Conservation (phyloP, 2,113 vertebrate genomes). For the Oncorhynchus kisutch region DNA sequence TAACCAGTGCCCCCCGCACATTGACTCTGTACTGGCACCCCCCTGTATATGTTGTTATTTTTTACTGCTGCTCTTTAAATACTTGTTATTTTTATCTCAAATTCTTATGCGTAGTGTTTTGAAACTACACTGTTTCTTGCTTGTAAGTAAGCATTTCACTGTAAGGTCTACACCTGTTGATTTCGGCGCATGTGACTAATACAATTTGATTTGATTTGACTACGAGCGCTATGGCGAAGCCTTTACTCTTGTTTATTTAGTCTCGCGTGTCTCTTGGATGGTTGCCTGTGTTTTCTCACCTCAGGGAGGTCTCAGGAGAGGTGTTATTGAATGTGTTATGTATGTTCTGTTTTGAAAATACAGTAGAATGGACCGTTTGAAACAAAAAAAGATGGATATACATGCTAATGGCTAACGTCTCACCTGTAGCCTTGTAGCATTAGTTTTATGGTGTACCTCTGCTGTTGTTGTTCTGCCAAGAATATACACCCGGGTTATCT, state of each 20-base stretch:
- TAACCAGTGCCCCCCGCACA: no score
- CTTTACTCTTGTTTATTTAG: slow-evolving; percentile 1
- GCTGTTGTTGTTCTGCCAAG: no score
- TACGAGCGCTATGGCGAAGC: neutral
- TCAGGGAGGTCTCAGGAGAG: neutral
- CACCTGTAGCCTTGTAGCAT: neutral
- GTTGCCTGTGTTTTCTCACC: neutral
- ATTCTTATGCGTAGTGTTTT: no score
- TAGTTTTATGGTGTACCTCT: neutral
- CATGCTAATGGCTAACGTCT: neutral
- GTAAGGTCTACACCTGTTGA: no score
- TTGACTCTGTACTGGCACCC: no score
- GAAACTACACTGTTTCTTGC: no score
- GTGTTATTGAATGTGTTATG: neutral
- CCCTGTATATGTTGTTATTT: no score
- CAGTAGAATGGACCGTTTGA: neutral
- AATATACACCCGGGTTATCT: no score
- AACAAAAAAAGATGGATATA: neutral
- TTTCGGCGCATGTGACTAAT: no score
- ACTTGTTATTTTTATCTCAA: no score
- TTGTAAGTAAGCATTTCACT: no score
- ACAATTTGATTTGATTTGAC: neutral
- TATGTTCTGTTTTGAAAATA: neutral
- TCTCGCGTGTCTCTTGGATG: neutral
- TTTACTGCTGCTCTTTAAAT: no score